phyloP scores from a whole-genome alignment of 1,140 invertebrate species.

The Ladona fulva region DNA sequence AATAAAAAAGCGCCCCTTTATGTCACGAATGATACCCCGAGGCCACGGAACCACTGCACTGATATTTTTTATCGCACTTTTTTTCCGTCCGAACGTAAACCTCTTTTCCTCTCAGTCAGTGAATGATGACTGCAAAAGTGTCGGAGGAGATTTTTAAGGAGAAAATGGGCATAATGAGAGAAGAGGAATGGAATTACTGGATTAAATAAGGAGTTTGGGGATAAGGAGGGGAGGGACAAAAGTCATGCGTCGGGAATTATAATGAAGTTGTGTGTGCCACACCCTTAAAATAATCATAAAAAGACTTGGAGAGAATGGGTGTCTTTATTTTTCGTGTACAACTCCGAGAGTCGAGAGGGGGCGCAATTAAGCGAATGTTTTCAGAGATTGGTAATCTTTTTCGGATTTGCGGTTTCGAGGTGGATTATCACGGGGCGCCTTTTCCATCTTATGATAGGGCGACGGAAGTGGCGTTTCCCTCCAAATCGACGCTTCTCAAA shows the following conservation, averaged over 20 bases:
- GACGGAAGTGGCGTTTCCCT: too few relatives aligned
- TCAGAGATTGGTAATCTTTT: neutral
- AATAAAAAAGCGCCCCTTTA: too few relatives aligned
- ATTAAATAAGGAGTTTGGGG: neutral
- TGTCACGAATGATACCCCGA: neutral
- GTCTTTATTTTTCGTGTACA: neutral
- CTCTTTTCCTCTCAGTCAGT: neutral
- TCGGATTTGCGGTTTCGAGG: too few relatives aligned
- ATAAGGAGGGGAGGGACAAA: neutral
- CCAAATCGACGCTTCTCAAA: too few relatives aligned
- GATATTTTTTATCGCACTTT: neutral
- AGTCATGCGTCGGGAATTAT: neutral
- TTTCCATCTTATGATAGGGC: too few relatives aligned
- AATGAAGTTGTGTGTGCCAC: neutral
- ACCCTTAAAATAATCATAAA: neutral
- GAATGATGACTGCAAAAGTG: neutral
- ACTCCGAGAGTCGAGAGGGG: neutral
- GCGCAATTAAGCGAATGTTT: neutral
- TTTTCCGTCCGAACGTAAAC: neutral
- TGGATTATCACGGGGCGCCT: too few relatives aligned
- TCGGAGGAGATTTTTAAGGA: neutral
- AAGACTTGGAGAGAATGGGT: neutral
- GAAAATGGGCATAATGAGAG: neutral
- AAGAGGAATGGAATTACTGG: neutral
- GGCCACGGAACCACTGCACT: neutral